Percentiles rank a stretch among this genome's conserved stretches.
phyloP scores from a whole-genome alignment of 2,888 invertebrate species.

The Cynaeus angustus region DNA sequence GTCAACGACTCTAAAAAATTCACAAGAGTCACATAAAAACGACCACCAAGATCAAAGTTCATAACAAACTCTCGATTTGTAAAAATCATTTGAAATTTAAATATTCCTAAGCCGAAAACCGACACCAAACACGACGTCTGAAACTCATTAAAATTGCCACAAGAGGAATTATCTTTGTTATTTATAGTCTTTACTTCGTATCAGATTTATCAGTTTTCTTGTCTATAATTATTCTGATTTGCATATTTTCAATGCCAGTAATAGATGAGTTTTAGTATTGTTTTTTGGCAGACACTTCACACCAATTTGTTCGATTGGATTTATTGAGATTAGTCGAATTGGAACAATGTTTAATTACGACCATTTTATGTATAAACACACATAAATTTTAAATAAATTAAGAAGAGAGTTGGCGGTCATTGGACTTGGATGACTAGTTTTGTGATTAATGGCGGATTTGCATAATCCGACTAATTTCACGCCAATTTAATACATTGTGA shows the following conservation, averaged over 20 bases:
- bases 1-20: no score
- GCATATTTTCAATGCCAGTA: slow-evolving; percentile 9
- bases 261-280: background rate
- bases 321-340: slow-evolving; percentile 2
- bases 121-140: slow-evolving; percentile 14
- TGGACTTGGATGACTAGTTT: background rate
- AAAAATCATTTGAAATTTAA: background rate
- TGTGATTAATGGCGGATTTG: slow-evolving; percentile 4
- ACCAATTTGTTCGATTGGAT: slow-evolving; percentile 16
- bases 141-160: background rate
- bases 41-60: no score
- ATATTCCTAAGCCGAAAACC: slow-evolving; percentile 8
- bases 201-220: slow-evolving; percentile 9
- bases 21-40: no score
- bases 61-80: background rate
- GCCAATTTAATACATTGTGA: background rate
- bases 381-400: slow-evolving; percentile 26
- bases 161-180: slow-evolving; percentile 4
- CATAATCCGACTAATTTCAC: slow-evolving; percentile 5
- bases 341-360: slow-evolving; percentile 23
- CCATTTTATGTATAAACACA: background rate
- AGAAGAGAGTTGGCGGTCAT: background rate
- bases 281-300: background rate
- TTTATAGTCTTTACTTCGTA: background rate
- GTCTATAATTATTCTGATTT: slow-evolving; percentile 15